phyloP scores from a whole-genome alignment of 2,888 invertebrate genomes.

The Micoletzkya japonica region DNA sequence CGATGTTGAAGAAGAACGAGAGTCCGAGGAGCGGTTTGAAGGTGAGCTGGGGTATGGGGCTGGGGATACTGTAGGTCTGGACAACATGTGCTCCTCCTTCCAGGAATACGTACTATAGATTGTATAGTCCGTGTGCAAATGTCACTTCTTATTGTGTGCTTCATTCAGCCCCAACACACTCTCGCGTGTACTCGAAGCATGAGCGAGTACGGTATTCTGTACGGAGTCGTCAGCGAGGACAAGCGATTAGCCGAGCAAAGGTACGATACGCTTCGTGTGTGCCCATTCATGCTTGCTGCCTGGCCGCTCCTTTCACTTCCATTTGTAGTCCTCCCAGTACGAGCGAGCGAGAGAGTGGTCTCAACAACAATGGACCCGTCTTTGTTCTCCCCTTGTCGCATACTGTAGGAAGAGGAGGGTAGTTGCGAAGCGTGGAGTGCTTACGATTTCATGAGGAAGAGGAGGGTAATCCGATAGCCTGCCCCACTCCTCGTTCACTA shows the following conservation, averaged over 20 bases:
- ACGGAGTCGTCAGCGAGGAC: slow-evolving; percentile 15
- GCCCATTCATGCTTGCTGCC: not conserved
- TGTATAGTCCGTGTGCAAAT: too few relatives aligned
- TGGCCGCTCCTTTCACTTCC: too few relatives aligned
- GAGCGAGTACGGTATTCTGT: slow-evolving; percentile 24
- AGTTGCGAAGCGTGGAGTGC: not conserved
- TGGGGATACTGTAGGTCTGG: too few relatives aligned
- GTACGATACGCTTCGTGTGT: not conserved
- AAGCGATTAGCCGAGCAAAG: slow-evolving; percentile 21
- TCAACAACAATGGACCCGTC: too few relatives aligned
- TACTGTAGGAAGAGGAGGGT: too few relatives aligned
- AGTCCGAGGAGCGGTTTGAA: slow-evolving; percentile 27
- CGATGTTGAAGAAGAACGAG: slow-evolving; percentile 26
- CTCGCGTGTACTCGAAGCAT: not conserved
- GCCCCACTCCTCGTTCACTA: not conserved
- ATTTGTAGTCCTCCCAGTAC: too few relatives aligned
- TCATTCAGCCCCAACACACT: slow-evolving; percentile 21
- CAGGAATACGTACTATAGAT: too few relatives aligned
- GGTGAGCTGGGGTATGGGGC: too few relatives aligned
- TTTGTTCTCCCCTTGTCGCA: too few relatives aligned
- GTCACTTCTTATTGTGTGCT: too few relatives aligned
- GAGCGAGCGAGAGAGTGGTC: not conserved
- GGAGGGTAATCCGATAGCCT: slow-evolving; percentile 3
- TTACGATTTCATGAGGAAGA: not conserved
- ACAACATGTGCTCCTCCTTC: too few relatives aligned